These are phyloP conservation scores for Callimorpha dominula DNA, from an alignment of 2,888 invertebrate genomes.

Conservation along the genomic window DNA sequence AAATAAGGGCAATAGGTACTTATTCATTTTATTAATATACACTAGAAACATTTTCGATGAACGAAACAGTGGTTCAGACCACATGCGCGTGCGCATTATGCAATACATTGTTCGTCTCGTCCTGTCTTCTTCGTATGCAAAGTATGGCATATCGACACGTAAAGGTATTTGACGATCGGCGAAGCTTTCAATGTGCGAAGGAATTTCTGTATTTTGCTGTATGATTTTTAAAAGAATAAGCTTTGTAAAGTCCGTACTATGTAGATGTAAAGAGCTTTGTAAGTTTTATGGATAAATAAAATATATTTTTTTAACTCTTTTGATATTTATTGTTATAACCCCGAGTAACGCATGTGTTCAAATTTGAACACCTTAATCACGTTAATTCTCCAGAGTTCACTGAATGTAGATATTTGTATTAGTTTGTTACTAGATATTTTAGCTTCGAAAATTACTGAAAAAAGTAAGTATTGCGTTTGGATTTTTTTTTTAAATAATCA, in stretches of 20 bases:
- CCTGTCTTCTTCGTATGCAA: conserved; percentile 33
- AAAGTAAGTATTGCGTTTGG: too few species aligned
- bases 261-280: neutral
- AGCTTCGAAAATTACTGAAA: too few species aligned
- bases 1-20: too few species aligned
- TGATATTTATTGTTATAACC: too few species aligned
- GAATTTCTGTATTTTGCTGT: conserved; percentile 34
- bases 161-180: conserved; percentile 9
- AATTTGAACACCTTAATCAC: too few species aligned
- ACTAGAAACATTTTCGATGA: neutral
- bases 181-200: conserved; percentile 34
- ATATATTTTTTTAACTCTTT: too few species aligned
- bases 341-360: too few species aligned
- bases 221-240: conserved; percentile 31
- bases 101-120: conserved; percentile 47
- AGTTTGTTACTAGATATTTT: too few species aligned
- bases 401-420: too few species aligned
- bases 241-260: conserved; percentile 19
- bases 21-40: neutral
- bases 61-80: conserved; percentile 3
- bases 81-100: conserved; percentile 32
- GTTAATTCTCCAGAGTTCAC: too few species aligned
- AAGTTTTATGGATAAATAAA: too few species aligned
- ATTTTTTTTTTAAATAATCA: too few species aligned
- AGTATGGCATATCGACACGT: conserved; percentile 18